phyloP scores from a whole-genome alignment of 1,140 invertebrate species.

The Pseudomyrmex cubaensis region DNA sequence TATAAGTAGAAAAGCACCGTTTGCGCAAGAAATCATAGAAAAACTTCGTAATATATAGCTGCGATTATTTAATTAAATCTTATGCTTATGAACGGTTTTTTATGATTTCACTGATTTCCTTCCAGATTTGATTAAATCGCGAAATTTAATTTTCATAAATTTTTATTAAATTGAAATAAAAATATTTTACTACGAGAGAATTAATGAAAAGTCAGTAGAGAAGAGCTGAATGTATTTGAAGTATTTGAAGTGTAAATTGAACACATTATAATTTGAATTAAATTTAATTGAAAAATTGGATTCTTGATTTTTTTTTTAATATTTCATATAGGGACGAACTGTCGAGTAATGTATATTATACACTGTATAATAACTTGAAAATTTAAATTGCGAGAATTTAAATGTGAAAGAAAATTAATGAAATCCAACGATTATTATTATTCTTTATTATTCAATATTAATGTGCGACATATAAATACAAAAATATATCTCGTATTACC shows the following conservation, averaged over 20 bases:
- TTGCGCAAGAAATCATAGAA: not conserved
- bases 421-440: conserved; percentile 5
- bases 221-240: not conserved
- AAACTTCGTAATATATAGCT: not conserved
- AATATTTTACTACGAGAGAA: not conserved
- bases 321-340: too few relatives aligned
- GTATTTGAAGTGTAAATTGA: too few relatives aligned
- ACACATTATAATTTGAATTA: too few relatives aligned
- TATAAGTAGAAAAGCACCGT: conserved; percentile 22
- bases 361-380: too few relatives aligned
- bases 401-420: not conserved
- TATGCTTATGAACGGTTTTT: not conserved
- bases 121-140: not conserved
- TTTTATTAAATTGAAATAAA: not conserved
- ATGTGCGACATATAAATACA: conserved; percentile 25
- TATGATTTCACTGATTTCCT: not conserved
- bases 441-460: conserved; percentile 13
- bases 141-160: not conserved
- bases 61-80: conserved; percentile 25
- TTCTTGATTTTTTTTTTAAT: too few relatives aligned
- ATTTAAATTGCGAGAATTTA: not conserved
- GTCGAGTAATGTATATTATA: too few relatives aligned
- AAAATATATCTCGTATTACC: not conserved
- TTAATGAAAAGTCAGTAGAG: not conserved
- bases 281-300: too few relatives aligned